Evolutionary conservation across 1,140 invertebrate genomes (phyloP).

Genomic region (Laupala kohalensis): DNA sequence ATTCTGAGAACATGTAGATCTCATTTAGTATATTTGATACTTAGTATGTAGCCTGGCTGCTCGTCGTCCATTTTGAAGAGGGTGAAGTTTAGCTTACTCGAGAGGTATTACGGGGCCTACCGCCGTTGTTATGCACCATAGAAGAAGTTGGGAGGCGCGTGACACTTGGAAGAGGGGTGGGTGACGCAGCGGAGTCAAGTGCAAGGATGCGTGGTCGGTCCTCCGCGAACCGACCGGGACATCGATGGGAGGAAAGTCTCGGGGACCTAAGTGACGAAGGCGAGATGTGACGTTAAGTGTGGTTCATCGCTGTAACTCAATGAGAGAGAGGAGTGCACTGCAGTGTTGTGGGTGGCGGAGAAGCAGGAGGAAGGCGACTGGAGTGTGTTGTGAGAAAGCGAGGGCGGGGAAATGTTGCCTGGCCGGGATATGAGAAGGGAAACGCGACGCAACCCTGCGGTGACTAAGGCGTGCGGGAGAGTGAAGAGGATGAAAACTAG

Average conservation of each 20-base stretch:
- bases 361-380: no score
- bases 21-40: background rate
- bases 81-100: background rate
- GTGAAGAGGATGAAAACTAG: background rate
- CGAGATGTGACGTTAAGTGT: background rate
- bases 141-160: background rate
- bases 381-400: no score
- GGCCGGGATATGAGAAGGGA: no score
- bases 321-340: no score
- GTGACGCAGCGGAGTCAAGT: background rate
- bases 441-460: no score
- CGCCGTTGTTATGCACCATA: background rate
- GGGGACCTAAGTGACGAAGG: background rate
- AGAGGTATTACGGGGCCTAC: background rate
- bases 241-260: no score
- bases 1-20: background rate
- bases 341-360: no score
- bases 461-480: background rate
- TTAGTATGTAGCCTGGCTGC: background rate
- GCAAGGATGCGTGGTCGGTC: no score
- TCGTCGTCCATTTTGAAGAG: background rate
- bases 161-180: background rate
- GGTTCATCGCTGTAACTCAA: background rate
- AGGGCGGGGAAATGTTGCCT: no score
- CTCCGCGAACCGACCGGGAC: no score